Base-by-base conservation (phyloP, 2,888 invertebrate species). In the Tipula lateralis region DNA sequence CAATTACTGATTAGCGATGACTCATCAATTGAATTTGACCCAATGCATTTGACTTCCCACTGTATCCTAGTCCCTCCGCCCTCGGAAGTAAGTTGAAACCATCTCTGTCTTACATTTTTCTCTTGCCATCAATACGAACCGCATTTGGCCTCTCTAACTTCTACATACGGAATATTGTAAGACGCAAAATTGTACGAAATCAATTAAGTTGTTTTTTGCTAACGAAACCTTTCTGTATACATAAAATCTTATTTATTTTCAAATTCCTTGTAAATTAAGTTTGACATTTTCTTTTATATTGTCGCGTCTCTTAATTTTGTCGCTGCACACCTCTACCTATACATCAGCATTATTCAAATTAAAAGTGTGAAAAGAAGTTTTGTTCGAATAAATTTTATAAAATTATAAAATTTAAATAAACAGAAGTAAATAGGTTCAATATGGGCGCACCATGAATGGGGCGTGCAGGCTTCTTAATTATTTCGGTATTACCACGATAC, bases 211-310 rank as follows among this genome's bases (percentile, higher is more conserved):
- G 66, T 66, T 66, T 24, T 24, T 24, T 9, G 24, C 1, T n/a
- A 39, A 39, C 13, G 3, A 39, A 34, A 7, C 34, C 34, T 34
- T 34, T 39, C n/a, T 39, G n/a, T 39, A 44, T 44, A 44, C n/a
- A n/a, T 4, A n/a, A 66, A 24, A 24, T 66, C 24, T 66, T 66
- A 66, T 66, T 66, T 66, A 66, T 66, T 66, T 66, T 66, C 19
- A 50, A 50, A 50, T 66, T 66, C 66, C 66, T 66, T 66, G 66
- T 66, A 66, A 66, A 66, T 66, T 66, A 66, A 66, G 24, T 66
- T 66, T 66, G 66, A 66, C 66, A 24, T 66, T 66, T 66, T 66
- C 66, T 19, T 66, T 66, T 66, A 9, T 19, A 66, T 66, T 66
- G 66, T 66, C 66, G 66, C 66, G 66, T 66, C 66, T 24, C 24